phyloP scores from a whole-genome alignment of 2,888 invertebrate genomes.

The Melieria crassipennis region DNA sequence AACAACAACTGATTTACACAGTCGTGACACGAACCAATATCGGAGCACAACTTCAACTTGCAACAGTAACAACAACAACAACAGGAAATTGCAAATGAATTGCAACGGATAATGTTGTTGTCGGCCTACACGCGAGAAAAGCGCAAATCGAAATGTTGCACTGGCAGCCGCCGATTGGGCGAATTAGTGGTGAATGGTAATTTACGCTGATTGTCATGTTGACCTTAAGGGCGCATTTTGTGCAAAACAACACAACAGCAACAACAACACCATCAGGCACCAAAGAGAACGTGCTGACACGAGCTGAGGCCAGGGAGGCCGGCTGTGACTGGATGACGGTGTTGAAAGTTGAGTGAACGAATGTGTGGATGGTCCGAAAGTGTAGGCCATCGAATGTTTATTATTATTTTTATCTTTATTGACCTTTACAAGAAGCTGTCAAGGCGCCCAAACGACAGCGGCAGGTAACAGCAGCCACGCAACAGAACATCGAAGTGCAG shows the following conservation, averaged over 20 bases:
- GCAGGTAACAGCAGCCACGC: too few relatives aligned
- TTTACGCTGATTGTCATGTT: constrained; percentile 43
- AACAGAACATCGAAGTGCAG: too few relatives aligned
- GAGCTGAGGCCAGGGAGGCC: too few relatives aligned
- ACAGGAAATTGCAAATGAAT: constrained; percentile 4
- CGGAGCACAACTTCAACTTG: constrained; percentile 20
- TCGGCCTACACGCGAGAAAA: not conserved
- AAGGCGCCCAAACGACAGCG: too few relatives aligned
- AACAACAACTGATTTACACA: constrained; percentile 46
- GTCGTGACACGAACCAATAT: constrained; percentile 50
- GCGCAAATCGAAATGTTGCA: not conserved
- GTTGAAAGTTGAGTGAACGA: too few relatives aligned
- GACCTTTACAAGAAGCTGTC: too few relatives aligned
- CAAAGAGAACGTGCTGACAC: too few relatives aligned
- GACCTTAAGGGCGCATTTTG: constrained; percentile 36
- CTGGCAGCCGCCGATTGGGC: too few relatives aligned
- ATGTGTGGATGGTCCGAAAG: too few relatives aligned
- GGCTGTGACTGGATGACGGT: too few relatives aligned
- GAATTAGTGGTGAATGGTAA: constrained; percentile 39
- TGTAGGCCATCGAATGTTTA: too few relatives aligned
- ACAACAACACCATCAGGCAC: constrained; percentile 2
- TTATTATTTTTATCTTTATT: too few relatives aligned
- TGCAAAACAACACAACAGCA: not conserved
- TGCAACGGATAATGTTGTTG: not conserved
- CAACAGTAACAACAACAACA: constrained; percentile 5